Evolutionary conservation across 2,797 vertebrate species (phyloP).

Genomic region (Borostomias antarcticus): DNA sequence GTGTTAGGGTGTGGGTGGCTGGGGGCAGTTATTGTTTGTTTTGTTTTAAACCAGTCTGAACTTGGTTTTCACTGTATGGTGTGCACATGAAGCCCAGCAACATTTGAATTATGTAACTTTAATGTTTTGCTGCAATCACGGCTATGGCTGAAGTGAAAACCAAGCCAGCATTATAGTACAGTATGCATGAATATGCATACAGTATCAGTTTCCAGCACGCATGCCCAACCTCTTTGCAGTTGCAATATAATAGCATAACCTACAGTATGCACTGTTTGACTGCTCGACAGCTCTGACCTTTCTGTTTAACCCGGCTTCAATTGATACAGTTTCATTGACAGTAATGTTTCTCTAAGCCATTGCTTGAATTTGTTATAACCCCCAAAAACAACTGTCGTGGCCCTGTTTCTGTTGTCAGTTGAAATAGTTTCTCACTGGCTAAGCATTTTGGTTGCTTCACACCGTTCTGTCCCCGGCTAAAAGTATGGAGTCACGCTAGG

Average conservation of each 20-base stretch:
- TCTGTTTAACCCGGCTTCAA: not conserved
- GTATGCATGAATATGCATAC: not conserved
- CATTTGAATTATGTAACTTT: conserved; percentile 17
- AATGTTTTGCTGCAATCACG: conserved; percentile 20
- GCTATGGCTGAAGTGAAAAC: not conserved
- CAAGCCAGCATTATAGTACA: conserved; percentile 8
- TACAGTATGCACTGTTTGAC: conserved; percentile 13
- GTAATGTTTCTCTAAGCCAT: no score
- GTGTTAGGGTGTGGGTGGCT: conserved; percentile 50
- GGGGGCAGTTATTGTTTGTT: conserved; percentile 11
- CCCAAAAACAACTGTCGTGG: not conserved
- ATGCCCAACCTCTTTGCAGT: conserved; percentile 20
- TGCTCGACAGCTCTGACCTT: conserved; percentile 20
- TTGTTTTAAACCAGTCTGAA: not conserved
- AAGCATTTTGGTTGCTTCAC: conserved; percentile 27
- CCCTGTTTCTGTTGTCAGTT: conserved; percentile 10
- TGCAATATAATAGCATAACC: not conserved
- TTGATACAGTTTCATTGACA: not conserved
- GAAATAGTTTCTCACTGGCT: conserved; percentile 11
- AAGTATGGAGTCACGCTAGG: conserved; percentile 33
- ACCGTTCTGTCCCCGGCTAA: conserved; percentile 34
- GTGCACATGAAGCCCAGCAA: conserved; percentile 29
- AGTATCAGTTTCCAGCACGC: conserved; percentile 29
- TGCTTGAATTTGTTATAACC: not conserved
- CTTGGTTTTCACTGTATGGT: conserved; percentile 20